Base-by-base conservation (phyloP, 2,113 vertebrate genomes). In the Cyrtonyx montezumae region DNA sequence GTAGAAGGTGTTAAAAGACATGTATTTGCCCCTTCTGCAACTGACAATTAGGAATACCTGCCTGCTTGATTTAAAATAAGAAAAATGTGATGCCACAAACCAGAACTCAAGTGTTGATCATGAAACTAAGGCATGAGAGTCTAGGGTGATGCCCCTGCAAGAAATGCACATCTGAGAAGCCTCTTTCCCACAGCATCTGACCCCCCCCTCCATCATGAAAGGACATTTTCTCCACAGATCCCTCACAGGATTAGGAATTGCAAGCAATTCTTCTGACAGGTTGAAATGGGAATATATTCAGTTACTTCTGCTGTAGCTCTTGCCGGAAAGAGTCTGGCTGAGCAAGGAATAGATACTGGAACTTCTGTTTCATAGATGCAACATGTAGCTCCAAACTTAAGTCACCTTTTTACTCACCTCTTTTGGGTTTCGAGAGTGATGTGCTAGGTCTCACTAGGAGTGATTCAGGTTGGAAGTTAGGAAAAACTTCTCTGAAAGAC, bases 1-100 rank as follows among this genome's bases (percentile, higher is more conserved):
- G 42, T 58, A 71, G 59, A 76, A 91, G 21, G 65, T 84, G 77
- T 66, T 84, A 76, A 88, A 92, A 94, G 77, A 69, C 11, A 16
- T 22, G 20, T 48, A 78, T 83, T 68, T 86, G 76, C 13, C 40
- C 56, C 46, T 88, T 61, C 62, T 79, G 48, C 40, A 79, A 23
- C 56, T 62, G n/a, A 51, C 77, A 85, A 69, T 56, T 23, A 61
- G 67, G 48, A 92, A 63, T 68, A 89, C 45, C 28, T 78, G 28
- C 40, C 20, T 30, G 8, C 48, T 55, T 59, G 11, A 56, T 83
- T 65, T 78, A 71, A 92, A 87, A 67, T 61, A 61, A 83, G 34
- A 71, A 59, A 95, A 90, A 86, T 14, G 12, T 0, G 2, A 70
- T 80, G 46, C 25, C 59, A 71, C 32, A 63, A 74, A 70, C 21